Conservation (phyloP, 1,140 invertebrate genomes). For the Drosophila oshimai region DNA sequence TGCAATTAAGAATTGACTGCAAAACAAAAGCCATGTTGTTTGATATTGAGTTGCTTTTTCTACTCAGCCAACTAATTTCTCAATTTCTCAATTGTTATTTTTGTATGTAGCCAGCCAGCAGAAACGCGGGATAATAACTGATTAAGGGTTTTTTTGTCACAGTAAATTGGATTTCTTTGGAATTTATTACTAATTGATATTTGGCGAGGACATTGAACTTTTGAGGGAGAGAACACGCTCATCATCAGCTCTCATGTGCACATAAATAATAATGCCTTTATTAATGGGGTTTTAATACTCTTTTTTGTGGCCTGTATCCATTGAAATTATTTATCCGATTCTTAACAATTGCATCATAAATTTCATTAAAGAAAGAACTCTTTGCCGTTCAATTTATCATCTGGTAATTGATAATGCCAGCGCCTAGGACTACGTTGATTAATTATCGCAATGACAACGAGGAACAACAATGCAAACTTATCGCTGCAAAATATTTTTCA, state of each 20-base stretch:
- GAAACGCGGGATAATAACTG: conserved; percentile 57
- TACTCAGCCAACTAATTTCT: conserved; percentile 46
- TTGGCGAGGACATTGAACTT: conserved; percentile 23
- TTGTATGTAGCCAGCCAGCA: conserved; percentile 59
- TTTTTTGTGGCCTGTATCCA: background rate
- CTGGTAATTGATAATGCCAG: conserved; percentile 76
- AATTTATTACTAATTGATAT: conserved; percentile 18
- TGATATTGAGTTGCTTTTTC: conserved; percentile 52
- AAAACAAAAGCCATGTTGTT: conserved; percentile 79
- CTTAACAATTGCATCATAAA: conserved; percentile 73
- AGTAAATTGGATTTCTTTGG: conserved; percentile 27
- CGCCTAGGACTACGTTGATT: conserved; percentile 71
- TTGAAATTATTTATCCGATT: conserved; percentile 61
- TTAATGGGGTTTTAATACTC: conserved; percentile 48
- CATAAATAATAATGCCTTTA: conserved; percentile 20
- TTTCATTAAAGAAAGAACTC: conserved; percentile 70
- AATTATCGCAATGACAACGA: conserved; percentile 75
- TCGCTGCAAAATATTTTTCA: conserved; percentile 70
- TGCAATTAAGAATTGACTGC: conserved; percentile 78
- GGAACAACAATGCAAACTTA: conserved; percentile 57
- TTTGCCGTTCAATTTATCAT: conserved; percentile 68
- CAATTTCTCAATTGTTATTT: conserved; percentile 61
- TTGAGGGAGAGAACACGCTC: background rate
- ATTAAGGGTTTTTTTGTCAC: conserved; percentile 50
- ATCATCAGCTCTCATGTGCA: background rate